These are phyloP conservation scores for Datnioides undecimradiatus DNA, from an alignment of 2,113 vertebrate species.

Conservation along the genomic window DNA sequence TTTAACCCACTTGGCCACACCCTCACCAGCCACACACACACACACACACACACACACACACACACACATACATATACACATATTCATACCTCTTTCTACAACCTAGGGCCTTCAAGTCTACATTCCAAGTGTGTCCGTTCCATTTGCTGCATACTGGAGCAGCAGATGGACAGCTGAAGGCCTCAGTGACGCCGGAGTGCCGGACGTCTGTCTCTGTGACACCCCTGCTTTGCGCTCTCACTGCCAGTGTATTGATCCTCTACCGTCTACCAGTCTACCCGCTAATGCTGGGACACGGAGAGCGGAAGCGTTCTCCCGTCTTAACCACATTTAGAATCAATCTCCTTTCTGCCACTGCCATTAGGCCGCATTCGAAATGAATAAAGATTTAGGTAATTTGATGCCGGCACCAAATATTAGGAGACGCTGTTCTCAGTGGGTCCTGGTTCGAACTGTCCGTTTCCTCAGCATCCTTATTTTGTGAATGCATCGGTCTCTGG, in stretches of 20 bases:
- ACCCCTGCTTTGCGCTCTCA: not conserved
- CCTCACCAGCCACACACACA: not conserved
- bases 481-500: not conserved
- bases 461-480: not conserved
- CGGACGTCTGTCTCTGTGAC: not conserved
- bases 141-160: slow-evolving; percentile 44
- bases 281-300: too few species aligned
- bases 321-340: not conserved
- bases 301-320: too few species aligned
- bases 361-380: not conserved
- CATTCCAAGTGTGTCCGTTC: slow-evolving; percentile 18
- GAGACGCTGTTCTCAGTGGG: not conserved
- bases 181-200: not conserved
- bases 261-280: too few species aligned
- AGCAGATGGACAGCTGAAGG: slow-evolving; percentile 33
- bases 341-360: not conserved
- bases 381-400: not conserved
- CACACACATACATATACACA: slow-evolving; percentile 5
- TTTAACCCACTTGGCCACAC: not conserved
- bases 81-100: not conserved
- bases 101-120: slow-evolving; percentile 49
- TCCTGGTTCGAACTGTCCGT: not conserved
- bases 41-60: not conserved
- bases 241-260: not conserved
- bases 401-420: not conserved